Conservation (phyloP, 30 jellyfish, hydroid and myxozoan genomes). For the Haliclystus octoradiatus region DNA sequence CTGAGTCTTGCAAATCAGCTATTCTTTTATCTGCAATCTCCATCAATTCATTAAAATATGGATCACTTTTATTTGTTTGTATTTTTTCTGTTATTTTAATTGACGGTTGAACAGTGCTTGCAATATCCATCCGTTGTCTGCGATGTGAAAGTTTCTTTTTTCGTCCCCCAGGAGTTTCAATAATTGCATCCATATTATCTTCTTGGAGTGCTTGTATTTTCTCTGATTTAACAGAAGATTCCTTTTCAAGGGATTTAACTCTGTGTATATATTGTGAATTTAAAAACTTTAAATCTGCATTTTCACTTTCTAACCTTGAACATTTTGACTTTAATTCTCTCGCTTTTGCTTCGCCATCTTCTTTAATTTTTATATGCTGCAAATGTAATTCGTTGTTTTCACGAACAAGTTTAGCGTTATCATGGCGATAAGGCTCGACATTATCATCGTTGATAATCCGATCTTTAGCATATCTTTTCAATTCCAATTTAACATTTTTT, state of each 20-base stretch:
- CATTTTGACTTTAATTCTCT: conserved; percentile 36
- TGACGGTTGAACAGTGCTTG: conserved; percentile 36
- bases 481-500: conserved; percentile 48
- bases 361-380: conserved; percentile 58
- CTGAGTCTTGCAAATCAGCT: conserved; percentile 37
- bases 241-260: conserved; percentile 72
- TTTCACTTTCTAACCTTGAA: conserved; percentile 63
- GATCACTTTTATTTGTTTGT: conserved; percentile 23
- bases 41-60: conserved; percentile 71
- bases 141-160: conserved; percentile 74
- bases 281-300: conserved; percentile 70
- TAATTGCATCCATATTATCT: conserved; percentile 80
- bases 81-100: conserved; percentile 10
- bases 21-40: conserved; percentile 80
- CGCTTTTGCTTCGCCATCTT: conserved; percentile 36
- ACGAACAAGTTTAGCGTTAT: conserved; percentile 72
- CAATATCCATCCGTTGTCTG: conserved; percentile 90
- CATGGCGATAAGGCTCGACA: conserved; percentile 76
- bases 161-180: conserved; percentile 95
- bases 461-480: conserved; percentile 13
- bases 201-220: conserved; percentile 65
- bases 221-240: conserved; percentile 57
- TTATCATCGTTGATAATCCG: conserved; percentile 29
- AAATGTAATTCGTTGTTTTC: conserved; percentile 90
- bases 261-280: conserved; percentile 74